A percentile compares a stretch with the other conserved stretches of the same genome.
Evolutionary conservation across 2,888 invertebrate genomes (phyloP).

Genomic region (Parochlus steinenii): DNA sequence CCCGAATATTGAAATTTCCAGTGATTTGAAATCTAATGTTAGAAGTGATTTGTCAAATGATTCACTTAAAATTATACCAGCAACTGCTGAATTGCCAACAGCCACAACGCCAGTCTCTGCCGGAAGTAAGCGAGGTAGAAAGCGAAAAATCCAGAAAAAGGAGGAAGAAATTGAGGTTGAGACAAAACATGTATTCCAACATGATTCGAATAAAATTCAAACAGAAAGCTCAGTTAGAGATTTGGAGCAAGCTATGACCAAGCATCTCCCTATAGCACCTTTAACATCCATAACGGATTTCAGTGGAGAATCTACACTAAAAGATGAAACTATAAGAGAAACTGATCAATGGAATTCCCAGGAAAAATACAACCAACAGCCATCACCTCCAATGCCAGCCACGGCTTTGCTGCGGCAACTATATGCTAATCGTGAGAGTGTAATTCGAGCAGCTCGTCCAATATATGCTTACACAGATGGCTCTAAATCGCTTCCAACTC

Average conservation of each 20-base stretch:
- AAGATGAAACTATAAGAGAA: conserved; percentile 31
- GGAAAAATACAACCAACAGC: conserved; percentile 34
- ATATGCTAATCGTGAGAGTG: conserved; percentile 87
- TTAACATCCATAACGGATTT: conserved; percentile 53
- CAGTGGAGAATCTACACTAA: conserved; percentile 62
- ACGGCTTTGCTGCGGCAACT: conserved; percentile 78
- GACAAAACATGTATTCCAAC: conserved; percentile 24
- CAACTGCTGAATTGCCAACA: conserved; percentile 15
- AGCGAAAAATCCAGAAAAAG: conserved; percentile 38
- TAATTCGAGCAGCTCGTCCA: conserved; percentile 61
- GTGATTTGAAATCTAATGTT: background rate
- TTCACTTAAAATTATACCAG: too few relatives aligned
- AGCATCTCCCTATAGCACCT: conserved; percentile 56
- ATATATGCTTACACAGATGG: conserved; percentile 38
- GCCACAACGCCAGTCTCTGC: conserved; percentile 13
- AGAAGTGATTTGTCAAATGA: background rate
- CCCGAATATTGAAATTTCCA: conserved; percentile 17
- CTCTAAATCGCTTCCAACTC: conserved; percentile 61
- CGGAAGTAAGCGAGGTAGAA: conserved; percentile 34
- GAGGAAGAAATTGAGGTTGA: conserved; percentile 33
- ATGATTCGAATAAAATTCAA: conserved; percentile 1
- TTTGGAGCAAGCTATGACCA: conserved; percentile 91
- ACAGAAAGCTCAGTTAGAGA: conserved; percentile 54
- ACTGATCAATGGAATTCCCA: conserved; percentile 17
- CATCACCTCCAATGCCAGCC: conserved; percentile 53